phyloP scores from a whole-genome alignment of 2,113 vertebrate genomes.

The Acanthisitta chloris region DNA sequence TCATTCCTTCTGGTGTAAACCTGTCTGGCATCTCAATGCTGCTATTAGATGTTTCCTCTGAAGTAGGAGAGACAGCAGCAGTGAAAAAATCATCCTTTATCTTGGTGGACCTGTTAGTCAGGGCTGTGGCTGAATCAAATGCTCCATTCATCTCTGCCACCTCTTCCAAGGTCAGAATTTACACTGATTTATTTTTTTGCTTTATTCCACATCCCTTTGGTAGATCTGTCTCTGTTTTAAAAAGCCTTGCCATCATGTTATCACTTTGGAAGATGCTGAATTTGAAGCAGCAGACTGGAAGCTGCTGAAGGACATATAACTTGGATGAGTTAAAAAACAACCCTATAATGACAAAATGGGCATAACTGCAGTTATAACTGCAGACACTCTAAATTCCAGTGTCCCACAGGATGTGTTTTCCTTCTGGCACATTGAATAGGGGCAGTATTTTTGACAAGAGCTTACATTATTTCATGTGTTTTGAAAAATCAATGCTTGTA shows the following conservation, averaged over 20 bases:
- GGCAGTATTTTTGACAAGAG: neutral
- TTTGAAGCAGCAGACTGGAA: neutral
- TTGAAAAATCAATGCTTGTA: neutral
- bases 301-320: no score
- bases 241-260: neutral
- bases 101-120: neutral
- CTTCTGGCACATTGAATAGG: neutral
- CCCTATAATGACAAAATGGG: no score
- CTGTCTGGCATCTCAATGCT: neutral
- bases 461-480: neutral
- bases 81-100: neutral
- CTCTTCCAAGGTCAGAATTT: neutral
- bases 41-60: neutral
- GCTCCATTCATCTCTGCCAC: neutral
- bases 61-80: neutral
- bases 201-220: accelerated
- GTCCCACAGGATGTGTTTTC: neutral
- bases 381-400: no score
- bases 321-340: no score
- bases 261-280: neutral
- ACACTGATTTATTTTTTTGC: neutral
- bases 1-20: neutral
- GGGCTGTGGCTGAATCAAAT: neutral
- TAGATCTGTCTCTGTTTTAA: neutral
- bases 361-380: no score